A percentile compares a stretch with the other conserved stretches of the same genome.
Evolutionary conservation across 2,888 invertebrate genomes (phyloP).

Genomic region (Drosophila incognita): DNA sequence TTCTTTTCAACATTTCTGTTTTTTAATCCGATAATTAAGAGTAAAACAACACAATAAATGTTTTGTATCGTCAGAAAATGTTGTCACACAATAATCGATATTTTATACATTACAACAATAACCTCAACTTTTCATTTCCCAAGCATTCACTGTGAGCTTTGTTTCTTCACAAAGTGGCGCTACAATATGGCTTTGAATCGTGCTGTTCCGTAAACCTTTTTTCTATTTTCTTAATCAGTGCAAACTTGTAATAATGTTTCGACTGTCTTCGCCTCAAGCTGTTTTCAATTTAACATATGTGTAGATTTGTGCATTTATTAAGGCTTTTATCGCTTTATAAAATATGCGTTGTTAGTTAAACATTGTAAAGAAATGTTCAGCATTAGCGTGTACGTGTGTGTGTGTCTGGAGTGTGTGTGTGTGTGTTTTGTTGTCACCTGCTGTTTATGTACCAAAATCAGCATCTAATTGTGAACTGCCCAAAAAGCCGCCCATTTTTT

Average conservation of each 20-base stretch:
- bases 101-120: background rate
- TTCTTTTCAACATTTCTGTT: background rate
- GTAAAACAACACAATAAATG: background rate
- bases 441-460: constrained; percentile 76
- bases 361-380: constrained; percentile 53
- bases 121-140: background rate
- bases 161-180: constrained; percentile 29
- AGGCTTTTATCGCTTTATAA: constrained; percentile 53
- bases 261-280: constrained; percentile 41
- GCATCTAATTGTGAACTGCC: constrained; percentile 77
- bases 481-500: constrained; percentile 61
- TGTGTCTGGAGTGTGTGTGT: constrained; percentile 17
- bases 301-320: constrained; percentile 36
- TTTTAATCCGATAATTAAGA: background rate
- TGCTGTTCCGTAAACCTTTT: constrained; percentile 25
- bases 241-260: constrained; percentile 20
- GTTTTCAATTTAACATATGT: constrained; percentile 43
- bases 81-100: background rate
- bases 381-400: constrained; percentile 5
- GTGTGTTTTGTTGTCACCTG: constrained; percentile 73
- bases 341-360: constrained; percentile 67
- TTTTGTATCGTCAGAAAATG: background rate
- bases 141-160: background rate
- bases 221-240: constrained; percentile 31
- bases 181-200: background rate